Percentiles rank a stretch among this genome's conserved stretches.
phyloP scores from a whole-genome alignment of 2,888 invertebrate genomes.

The Heteropelma amictum region DNA sequence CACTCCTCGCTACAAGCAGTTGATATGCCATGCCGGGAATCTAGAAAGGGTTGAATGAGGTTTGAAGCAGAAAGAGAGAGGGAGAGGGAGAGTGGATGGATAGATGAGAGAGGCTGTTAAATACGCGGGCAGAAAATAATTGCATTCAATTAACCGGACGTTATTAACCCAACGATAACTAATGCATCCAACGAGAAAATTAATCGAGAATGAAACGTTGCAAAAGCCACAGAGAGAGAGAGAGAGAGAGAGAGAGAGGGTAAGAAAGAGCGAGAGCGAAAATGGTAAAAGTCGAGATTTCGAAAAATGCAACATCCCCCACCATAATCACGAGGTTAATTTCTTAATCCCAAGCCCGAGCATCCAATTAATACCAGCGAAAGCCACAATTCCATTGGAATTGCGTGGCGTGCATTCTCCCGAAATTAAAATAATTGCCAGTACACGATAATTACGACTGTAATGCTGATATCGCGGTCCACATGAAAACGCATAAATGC shows the following conservation, averaged over 20 bases:
- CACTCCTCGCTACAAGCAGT: slow-evolving; percentile 29
- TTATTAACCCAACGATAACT: slow-evolving; percentile 23
- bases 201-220: slow-evolving; percentile 13
- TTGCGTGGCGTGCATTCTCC: too few species aligned
- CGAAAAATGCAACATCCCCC: too few species aligned
- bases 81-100: background rate
- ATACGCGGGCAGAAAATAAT: slow-evolving; percentile 33
- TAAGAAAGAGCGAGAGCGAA: too few species aligned
- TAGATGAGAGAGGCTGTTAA: background rate
- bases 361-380: too few species aligned
- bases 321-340: too few species aligned
- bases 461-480: background rate
- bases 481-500: background rate
- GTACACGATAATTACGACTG: background rate
- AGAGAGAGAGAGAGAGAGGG: too few species aligned
- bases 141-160: slow-evolving; percentile 41
- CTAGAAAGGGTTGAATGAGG: slow-evolving; percentile 7
- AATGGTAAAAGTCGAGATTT: too few species aligned
- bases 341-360: too few species aligned
- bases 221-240: too few species aligned
- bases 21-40: slow-evolving; percentile 15
- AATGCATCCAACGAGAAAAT: slow-evolving; percentile 25
- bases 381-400: too few species aligned
- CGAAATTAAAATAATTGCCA: too few species aligned
- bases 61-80: background rate